phyloP scores from a whole-genome alignment of 2,797 vertebrate species.

The Furcifer pardalis region DNA sequence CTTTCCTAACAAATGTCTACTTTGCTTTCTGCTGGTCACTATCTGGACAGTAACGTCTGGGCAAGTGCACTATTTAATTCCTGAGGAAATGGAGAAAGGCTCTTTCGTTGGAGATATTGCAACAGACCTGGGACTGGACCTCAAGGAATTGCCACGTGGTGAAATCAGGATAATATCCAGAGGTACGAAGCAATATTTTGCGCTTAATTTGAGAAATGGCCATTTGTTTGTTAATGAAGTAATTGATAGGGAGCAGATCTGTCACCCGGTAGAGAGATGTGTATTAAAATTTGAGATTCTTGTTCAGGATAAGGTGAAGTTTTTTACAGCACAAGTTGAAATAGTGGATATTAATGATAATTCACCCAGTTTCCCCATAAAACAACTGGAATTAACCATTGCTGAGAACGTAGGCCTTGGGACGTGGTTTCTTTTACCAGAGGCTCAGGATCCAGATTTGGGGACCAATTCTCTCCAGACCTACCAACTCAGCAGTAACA shows the following conservation, averaged over 20 bases:
- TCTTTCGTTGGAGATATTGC: conserved; percentile 58
- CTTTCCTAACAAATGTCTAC: not conserved
- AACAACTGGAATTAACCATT: conserved; percentile 55
- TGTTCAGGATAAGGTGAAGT: conserved; percentile 57
- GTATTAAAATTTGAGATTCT: conserved; percentile 64
- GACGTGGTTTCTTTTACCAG: conserved; percentile 57
- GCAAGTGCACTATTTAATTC: conserved; percentile 17
- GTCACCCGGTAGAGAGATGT: conserved; percentile 45
- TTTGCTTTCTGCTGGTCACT: conserved; percentile 42
- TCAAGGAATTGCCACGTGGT: conserved; percentile 27
- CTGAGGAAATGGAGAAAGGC: conserved; percentile 30
- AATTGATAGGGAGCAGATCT: conserved; percentile 66
- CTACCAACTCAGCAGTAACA: conserved; percentile 58
- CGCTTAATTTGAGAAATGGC: conserved; percentile 45
- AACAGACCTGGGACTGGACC: conserved; percentile 57
- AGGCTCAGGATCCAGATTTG: conserved; percentile 66
- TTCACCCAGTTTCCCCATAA: conserved; percentile 52
- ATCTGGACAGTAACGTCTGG: not conserved
- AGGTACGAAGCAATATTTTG: conserved; percentile 62
- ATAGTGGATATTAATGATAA: conserved; percentile 69
- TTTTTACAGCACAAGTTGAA: conserved; percentile 62
- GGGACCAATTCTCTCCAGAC: conserved; percentile 65
- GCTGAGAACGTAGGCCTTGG: conserved; percentile 48
- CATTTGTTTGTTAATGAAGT: conserved; percentile 48
- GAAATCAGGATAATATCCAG: conserved; percentile 59